Evolutionary conservation across 2,797 vertebrate genomes (phyloP), one percentile per base, ranked within the genome.

Genomic region (Euthynnus affinis): DNA sequence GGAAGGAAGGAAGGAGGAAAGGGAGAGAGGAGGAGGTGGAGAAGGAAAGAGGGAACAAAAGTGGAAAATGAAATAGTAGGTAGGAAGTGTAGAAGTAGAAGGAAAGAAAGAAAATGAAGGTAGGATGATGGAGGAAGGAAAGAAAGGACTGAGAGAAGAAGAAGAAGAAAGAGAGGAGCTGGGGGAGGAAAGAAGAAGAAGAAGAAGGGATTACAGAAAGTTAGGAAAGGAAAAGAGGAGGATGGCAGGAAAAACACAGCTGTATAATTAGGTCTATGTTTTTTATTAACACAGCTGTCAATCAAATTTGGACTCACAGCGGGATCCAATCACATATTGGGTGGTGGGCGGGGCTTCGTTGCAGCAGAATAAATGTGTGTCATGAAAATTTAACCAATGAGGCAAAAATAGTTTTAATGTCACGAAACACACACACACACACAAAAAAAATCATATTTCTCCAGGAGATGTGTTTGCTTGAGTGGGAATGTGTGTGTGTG

Each of bases 261-360:
- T 1, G 5, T 55, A 56, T 14, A 18, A 42, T 42, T 5, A 10
- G 6, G 4, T 67, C 4, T 18, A 5, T 3, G 9, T 37, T 37
- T 9, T 40, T 1, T 9, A 23, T 9, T 17, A 18, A 40, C 3
- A 20, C 46, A 58, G 13, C 44, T 46, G 44, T 46, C 37, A 32
- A 18, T n/a, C 44, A 42, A 10, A 6, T 42, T 42, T 14, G 40
- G 29, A 37, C 2, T 46, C 44, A 14, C 44, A 17, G 5, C 20
- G 40, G 8, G 10, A 56, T 12, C 75, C 67, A 64, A 52, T 64
- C 59, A 42, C 0, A 0, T 15, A 22, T 14, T n/a, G 2, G 2
- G 0, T n/a, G 53, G 48, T 71, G 79, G 73, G 66, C 40, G 68
- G 67, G 57, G 62, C 61, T 67, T 72, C 34, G 1, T 2, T 37